Base-by-base conservation (phyloP, 2,113 vertebrate genomes). In the Dolichotis patagonum region DNA sequence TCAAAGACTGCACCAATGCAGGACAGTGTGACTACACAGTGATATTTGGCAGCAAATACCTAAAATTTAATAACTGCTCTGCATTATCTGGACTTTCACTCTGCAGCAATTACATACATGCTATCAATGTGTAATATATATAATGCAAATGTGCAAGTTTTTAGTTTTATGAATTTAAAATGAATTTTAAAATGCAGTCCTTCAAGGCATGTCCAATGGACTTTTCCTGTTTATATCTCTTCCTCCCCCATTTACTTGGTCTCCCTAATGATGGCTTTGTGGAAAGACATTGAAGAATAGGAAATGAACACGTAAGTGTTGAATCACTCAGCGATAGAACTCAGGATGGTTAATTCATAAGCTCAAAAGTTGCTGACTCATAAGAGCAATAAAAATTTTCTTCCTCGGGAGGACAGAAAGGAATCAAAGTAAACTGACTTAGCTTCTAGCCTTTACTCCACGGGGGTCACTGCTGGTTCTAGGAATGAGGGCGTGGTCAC, bases 91-190 rank as follows among this genome's bases (percentile, higher is more conserved):
- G 24, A 17, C 10, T 67, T 38, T 62, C 62, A 58, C 41, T 90
- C 35, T 54, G 28, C 43, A 28, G 49, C 85, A 91, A 56, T 46
- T 83, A 73, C 94, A 78, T 62, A 11, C 8, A 52, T 83, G 46
- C 32, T 73, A 69, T 67, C 81, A 88, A 60, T 10, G 77, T 46
- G 32, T 58, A 84, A 90, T 16, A 83, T 3, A 41, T 88, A 67
- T 12, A 77, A 69, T 87, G 3, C 0, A 69, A n/a, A 60, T 32
- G 58, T 82, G 4, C 30, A 90, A 46, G 2, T 41, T 77, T 63
- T 97, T 94, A 81, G 20, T 41, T 10, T 88, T 89, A 69, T 65
- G 43, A 86, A 63, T 81, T 94, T 32, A 93, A 92, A 87, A 41
- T 41, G 0, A 85, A 75, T 49, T 78, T 81, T 78, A 62, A 84